Conservation (phyloP, 2,797 vertebrate genomes). For the Danio albolineatus region DNA sequence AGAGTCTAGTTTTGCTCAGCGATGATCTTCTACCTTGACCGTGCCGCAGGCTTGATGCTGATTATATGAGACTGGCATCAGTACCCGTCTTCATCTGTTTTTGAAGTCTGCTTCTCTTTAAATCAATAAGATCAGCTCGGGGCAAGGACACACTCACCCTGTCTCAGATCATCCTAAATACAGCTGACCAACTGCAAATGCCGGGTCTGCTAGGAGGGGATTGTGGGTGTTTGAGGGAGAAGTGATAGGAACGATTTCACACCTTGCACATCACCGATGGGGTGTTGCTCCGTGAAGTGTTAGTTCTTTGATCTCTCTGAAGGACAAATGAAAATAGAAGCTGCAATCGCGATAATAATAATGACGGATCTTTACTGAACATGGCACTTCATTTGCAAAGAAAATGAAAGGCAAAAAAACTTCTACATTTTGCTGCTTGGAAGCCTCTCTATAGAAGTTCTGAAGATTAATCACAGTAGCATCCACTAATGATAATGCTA, state of each 20-base stretch:
- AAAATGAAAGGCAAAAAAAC: background rate
- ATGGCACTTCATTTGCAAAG: constrained; percentile 24
- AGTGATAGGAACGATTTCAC: constrained; percentile 31
- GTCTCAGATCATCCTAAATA: constrained; percentile 39
- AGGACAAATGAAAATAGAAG: constrained; percentile 39
- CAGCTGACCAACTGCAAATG: constrained; percentile 42
- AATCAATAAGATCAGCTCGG: constrained; percentile 61
- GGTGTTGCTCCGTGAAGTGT: constrained; percentile 20
- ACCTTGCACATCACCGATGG: constrained; percentile 22
- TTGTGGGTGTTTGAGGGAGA: constrained; percentile 12
- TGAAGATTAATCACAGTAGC: constrained; percentile 37
- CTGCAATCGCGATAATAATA: constrained; percentile 29
- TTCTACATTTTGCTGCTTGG: constrained; percentile 1
- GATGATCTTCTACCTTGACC: constrained; percentile 51
- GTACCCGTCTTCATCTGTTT: constrained; percentile 57
- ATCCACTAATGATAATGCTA: constrained; percentile 40
- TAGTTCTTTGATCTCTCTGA: constrained; percentile 44
- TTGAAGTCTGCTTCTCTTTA: constrained; percentile 52
- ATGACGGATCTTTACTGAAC: constrained; percentile 24
- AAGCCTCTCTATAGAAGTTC: constrained; percentile 12
- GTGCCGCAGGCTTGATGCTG: constrained; percentile 51
- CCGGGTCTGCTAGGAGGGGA: constrained; percentile 25
- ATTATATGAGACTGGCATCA: constrained; percentile 57
- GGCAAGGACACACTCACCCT: constrained; percentile 54
- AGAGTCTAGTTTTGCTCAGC: constrained; percentile 50